These are phyloP conservation scores for Leucoptera coffeella DNA, from an alignment of 2,888 invertebrate genomes.

Conservation along the genomic window DNA sequence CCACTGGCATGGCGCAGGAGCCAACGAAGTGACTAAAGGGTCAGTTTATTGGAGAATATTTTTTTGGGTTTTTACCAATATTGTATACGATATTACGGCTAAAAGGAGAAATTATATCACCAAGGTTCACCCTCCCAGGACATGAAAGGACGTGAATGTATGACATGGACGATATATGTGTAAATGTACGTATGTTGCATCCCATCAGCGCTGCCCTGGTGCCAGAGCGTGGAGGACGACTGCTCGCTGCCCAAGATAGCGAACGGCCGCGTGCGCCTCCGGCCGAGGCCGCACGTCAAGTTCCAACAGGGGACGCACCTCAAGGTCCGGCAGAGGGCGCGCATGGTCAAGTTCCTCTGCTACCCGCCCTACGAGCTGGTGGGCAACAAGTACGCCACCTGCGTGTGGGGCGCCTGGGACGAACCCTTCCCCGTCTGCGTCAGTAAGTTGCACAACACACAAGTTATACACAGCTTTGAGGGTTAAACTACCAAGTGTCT, in stretches of 20 bases:
- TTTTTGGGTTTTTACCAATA: no score
- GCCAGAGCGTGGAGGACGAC: slow-evolving; percentile 4
- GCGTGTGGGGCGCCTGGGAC: slow-evolving; percentile 68
- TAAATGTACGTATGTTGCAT: not conserved
- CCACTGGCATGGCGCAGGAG: no score
- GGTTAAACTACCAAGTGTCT: not conserved
- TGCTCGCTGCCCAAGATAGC: slow-evolving; percentile 27
- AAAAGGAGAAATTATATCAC: no score
- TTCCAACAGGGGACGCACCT: no score
- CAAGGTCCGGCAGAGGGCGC: slow-evolving; percentile 11
- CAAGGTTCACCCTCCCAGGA: no score
- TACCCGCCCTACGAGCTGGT: slow-evolving; percentile 53
- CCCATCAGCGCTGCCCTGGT: not conserved
- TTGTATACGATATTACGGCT: no score
- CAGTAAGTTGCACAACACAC: slow-evolving; percentile 55
- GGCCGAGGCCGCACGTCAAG: slow-evolving; percentile 30
- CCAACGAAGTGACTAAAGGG: no score
- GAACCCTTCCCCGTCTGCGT: slow-evolving; percentile 63
- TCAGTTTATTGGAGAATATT: no score
- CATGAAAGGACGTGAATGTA: not conserved
- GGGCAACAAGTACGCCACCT: slow-evolving; percentile 66
- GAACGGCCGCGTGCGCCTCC: slow-evolving; percentile 39
- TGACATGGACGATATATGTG: not conserved
- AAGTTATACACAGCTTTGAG: not conserved
- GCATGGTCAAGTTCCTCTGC: slow-evolving; percentile 60